These are phyloP conservation scores for Clarias pachynema DNA, from an alignment of 2,797 vertebrate genomes.

Conservation along the genomic window DNA sequence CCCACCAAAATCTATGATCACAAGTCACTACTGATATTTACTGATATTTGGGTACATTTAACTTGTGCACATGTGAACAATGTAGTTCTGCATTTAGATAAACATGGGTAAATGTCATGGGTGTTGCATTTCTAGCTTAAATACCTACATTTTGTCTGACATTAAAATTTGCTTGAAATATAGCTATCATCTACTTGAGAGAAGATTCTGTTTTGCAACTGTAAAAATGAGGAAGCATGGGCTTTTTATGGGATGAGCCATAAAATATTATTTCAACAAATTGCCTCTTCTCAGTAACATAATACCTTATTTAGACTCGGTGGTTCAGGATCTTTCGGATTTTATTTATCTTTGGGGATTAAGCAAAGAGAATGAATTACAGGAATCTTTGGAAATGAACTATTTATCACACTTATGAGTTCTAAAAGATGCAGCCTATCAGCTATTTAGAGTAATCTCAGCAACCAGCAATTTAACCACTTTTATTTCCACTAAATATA, in stretches of 20 bases:
- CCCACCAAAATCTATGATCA: neutral
- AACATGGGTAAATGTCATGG: neutral
- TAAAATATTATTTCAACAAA: slow-evolving; percentile 4
- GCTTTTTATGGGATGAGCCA: neutral
- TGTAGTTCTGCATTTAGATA: neutral
- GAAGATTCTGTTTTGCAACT: neutral
- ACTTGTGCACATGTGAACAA: neutral
- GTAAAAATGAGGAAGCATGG: neutral
- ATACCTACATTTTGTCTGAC: neutral
- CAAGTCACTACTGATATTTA: neutral
- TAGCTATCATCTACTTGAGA: neutral
- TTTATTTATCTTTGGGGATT: slow-evolving; percentile 2
- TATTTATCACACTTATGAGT: slow-evolving; percentile 7
- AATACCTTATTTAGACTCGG: neutral
- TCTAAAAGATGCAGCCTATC: slow-evolving; percentile 5
- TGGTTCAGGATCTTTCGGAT: neutral
- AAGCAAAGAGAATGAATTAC: neutral
- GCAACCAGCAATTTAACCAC: slow-evolving; percentile 25
- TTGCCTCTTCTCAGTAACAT: neutral
- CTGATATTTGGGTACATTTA: neutral
- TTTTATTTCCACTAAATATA: slow-evolving; percentile 17
- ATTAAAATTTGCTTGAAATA: neutral
- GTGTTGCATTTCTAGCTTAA: neutral
- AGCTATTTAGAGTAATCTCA: slow-evolving; percentile 11
- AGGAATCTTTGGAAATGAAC: neutral